Base-by-base conservation (phyloP, 2,888 invertebrate species). In the Spodoptera littoralis region DNA sequence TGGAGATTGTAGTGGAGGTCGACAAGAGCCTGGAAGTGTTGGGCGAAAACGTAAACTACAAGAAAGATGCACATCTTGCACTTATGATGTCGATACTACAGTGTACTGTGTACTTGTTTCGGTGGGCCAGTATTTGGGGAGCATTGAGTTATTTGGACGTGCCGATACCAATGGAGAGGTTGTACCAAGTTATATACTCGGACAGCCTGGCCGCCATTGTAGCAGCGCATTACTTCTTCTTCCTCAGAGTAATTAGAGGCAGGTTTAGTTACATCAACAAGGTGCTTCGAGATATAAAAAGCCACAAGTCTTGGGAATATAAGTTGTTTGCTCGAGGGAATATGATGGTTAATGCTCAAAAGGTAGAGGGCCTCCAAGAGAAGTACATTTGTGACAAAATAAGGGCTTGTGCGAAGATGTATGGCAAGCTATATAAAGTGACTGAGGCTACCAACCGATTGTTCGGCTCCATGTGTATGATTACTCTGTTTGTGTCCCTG, bases 221-320 rank as follows among this genome's bases (percentile, higher is more conserved):
- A 18, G 83, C 84, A 0, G 70, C 85, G 1, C 77, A 88, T 27
- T 91, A 85, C 59, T 88, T 87, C 56, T 84, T 78, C 30, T 80
- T 79, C 55, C 68, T 90, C 22, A 74, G 80, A 6, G 62, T 86
- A 2, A 41, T 90, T 8, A 83, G 73, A 65, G 74, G 80, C 41
- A 85, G 90, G 76, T 90, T 87, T 60, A 80, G 76, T 59, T 82
- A 81, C 55, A 63, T 91, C 24, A 91, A 91, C 70, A 84, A 82
- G 67, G 73, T 88, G 0, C 77, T 92, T 4, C 56, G 50, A 8
- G 82, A 84, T 1, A 85, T 92, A 46, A 83, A 81, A 71, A 64
- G 58, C 0, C 74, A 77, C 0, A 85, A 83, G n/a, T 75, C 82
- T 52, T 84, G 80, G 77, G 85, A 88, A 53, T 81, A 84, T 36